Evolutionary conservation across 2,113 vertebrate species (phyloP), one percentile per base, ranked within the genome.

Genomic region (Camelus bactrianus): DNA sequence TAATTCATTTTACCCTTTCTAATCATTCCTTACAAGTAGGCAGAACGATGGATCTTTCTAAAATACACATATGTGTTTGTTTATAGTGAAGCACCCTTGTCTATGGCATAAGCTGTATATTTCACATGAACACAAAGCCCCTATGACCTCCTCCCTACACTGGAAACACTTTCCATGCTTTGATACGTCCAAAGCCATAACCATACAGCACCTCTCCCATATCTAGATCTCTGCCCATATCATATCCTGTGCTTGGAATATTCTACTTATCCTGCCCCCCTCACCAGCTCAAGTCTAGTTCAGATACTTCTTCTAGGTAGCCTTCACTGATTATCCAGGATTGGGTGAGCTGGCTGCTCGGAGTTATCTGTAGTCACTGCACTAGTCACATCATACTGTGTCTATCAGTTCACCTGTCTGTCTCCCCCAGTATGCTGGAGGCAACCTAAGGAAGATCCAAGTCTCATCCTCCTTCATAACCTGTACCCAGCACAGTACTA

Each of bases 401-500:
- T 52, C 8, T n/a, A 24, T 62, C 1, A 22, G 16, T 50, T 94
- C n/a, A 69, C 30, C 17, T 87, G 5, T 24, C 24, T 65, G 12
- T 58, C 16, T 52, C 17, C 13, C 12, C n/a, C 5, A 32, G 9
- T 16, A n/a, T 0, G 1, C 38, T 20, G 13, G 3, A 22, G 62
- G 19, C 50, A 22, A 60, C 1, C 4, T 48, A 60, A 67, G 20
- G 58, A 54, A 83, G 28, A 52, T 75, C 26, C 19, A 84, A 26
- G 1, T 62, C 16, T 15, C 38, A 35, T 50, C 8, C 48, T 92
- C 48, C 20, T 56, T 83, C 9, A 32, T 35, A 60, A 77, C 3
- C 4, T 62, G 22, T 19, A 24, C 2, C 3, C 0, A 35, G 4
- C 30, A 14, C 3, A 28, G 5, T 75, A 10, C 11, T 0, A 46